Evolutionary conservation across 2,113 vertebrate genomes (phyloP).

Genomic region (Phrynocephalus versicolor): DNA sequence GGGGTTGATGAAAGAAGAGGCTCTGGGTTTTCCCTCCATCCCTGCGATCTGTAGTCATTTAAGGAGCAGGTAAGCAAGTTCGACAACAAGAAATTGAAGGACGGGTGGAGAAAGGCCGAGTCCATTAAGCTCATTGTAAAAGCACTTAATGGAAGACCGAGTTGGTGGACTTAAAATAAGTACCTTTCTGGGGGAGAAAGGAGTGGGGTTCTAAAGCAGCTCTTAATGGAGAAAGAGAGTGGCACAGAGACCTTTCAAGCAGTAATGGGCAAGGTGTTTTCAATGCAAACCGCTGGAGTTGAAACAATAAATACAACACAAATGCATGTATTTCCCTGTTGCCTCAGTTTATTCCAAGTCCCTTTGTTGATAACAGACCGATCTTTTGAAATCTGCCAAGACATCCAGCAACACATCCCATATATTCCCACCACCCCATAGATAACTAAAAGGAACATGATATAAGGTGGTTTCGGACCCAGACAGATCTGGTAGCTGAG

Average conservation of each 20-base stretch:
- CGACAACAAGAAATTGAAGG: not conserved
- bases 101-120: not conserved
- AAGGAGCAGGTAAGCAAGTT: slow-evolving; percentile 8
- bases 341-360: not conserved
- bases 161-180: slow-evolving; percentile 17
- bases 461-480: not conserved
- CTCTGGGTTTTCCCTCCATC: not conserved
- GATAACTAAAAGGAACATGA: not conserved
- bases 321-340: not conserved
- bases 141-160: slow-evolving; percentile 26
- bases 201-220: not conserved
- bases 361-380: not conserved
- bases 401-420: no score
- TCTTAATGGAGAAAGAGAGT: slow-evolving; percentile 9
- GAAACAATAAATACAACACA: not conserved
- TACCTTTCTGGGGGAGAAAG: slow-evolving; percentile 25
- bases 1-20: not conserved
- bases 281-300: not conserved
- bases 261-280: slow-evolving; percentile 16
- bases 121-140: slow-evolving; percentile 33
- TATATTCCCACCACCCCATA: not conserved
- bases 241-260: not conserved
- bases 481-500: not conserved
- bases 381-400: not conserved
- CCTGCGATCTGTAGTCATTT: not conserved